Evolutionary conservation across 2,113 vertebrate genomes (phyloP), one percentile per base, ranked within the genome.

Genomic region (Salvelinus sp.): DNA sequence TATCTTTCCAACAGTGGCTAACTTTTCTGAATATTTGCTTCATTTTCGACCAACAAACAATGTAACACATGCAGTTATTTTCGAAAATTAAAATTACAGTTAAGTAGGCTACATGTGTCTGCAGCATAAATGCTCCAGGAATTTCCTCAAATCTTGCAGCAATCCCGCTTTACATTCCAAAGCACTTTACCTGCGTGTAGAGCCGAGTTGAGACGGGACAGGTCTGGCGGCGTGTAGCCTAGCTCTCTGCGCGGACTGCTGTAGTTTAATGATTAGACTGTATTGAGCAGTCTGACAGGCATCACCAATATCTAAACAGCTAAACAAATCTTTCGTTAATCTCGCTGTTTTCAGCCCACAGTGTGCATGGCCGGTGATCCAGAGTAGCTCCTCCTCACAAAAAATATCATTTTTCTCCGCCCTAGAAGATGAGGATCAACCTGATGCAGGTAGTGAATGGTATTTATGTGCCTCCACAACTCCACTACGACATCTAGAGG

Each of bases 121-220:
- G 76, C 75, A 76, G 69, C 78, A 84, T 82, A 88, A 84, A 79
- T 69, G 75, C 77, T 84, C 77, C 78, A 90, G 90, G 91, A 92
- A 92, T 91, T 91, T 92, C 89, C 89, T 33, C 0, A 78, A 84
- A 81, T 88, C 83, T 86, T 92, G 88, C 85, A 88, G 80, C 85
- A 91, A 90, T 88, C 84, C 25, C 87, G 84, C 75, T 82, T 47
- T 14, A 67, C 92, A 93, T 93, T 93, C 92, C 90, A 87, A 82
- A 83, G 10, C 73, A 69, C 82, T 88, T 91, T 91, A 93, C 93
- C 93, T 93, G 90, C 72, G 74, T 70, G 71, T 23, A n/a, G 33
- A 1, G 33, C 10, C 9, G 10, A 3, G 3, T 54, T 54, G 16
- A 18, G 4, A 54, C 20, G 12, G 44, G 23, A 9, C 76, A 18